Percentiles rank a stretch among this genome's conserved stretches.
Conservation (phyloP, 2,113 vertebrate species). For the Protomyctophum bolini region DNA sequence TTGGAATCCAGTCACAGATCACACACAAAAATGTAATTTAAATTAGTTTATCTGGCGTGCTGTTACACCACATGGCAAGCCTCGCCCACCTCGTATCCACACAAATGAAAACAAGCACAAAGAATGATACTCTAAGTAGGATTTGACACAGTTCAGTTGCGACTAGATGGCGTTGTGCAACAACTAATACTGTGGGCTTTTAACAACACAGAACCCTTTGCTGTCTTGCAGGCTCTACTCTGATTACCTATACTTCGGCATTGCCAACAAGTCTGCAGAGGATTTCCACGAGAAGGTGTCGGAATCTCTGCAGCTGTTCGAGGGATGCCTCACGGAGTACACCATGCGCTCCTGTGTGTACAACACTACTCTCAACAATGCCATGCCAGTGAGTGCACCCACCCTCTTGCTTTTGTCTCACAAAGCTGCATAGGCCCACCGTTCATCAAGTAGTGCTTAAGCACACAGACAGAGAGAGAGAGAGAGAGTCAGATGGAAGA, state of each 20-base stretch:
- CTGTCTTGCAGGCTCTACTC: conserved; percentile 88
- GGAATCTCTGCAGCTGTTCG: conserved; percentile 92
- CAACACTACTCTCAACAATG: conserved; percentile 93
- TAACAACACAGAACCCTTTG: not conserved
- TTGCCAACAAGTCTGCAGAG: conserved; percentile 92
- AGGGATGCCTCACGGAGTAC: conserved; percentile 85
- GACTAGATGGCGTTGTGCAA: not conserved
- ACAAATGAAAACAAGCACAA: not conserved
- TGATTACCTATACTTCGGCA: conserved; percentile 96
- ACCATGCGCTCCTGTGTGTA: conserved; percentile 92
- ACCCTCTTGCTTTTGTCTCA: not conserved
- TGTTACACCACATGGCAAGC: not conserved
- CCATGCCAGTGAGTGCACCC: conserved; percentile 88
- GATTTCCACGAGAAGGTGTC: conserved; percentile 96
- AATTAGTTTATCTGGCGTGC: too few relatives aligned
- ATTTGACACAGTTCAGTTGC: too few relatives aligned
- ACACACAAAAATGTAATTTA: not conserved
- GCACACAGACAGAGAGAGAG: conserved; percentile 26
- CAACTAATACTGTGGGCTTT: not conserved
- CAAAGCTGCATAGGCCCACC: not conserved
- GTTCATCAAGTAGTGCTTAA: conserved; percentile 19
- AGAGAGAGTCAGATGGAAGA: not conserved
- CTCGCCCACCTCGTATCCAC: not conserved
- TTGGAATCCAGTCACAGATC: not conserved
- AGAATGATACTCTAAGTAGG: not conserved